Percentiles rank a stretch among this genome's conserved stretches.
Evolutionary conservation across 2,888 invertebrate species (phyloP).

Genomic region (Hydroisotoma schaefferi): DNA sequence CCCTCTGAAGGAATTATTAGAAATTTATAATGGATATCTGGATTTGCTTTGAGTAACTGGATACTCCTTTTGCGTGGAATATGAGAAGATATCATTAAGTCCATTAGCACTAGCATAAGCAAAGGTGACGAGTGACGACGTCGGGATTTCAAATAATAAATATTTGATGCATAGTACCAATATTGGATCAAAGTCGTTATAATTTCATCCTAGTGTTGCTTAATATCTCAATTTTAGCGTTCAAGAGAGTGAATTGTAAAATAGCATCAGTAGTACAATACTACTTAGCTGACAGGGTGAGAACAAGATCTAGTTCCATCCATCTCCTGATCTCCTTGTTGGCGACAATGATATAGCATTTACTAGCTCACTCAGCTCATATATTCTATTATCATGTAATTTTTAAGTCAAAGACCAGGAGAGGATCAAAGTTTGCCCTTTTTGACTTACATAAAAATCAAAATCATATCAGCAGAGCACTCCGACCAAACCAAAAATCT

Average conservation of each 20-base stretch:
- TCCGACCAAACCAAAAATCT: neutral
- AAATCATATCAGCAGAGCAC: neutral
- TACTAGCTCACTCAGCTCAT: no score
- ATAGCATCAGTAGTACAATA: no score
- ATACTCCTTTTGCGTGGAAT: constrained; percentile 12
- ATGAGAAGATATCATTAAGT: constrained; percentile 14
- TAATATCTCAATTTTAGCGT: no score
- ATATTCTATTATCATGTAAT: no score
- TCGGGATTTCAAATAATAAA: no score
- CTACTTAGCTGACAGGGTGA: no score
- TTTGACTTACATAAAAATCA: neutral
- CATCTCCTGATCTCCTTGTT: no score
- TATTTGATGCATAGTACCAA: no score
- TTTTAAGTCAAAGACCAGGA: constrained; percentile 4
- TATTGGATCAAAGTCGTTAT: neutral
- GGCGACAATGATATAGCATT: no score
- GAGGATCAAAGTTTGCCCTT: constrained; percentile 4
- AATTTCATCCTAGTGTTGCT: neutral
- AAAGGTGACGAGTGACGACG: constrained; percentile 1
- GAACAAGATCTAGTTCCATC: neutral
- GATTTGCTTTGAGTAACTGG: constrained; percentile 10
- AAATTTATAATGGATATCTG: constrained; percentile 10
- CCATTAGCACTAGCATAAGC: constrained; percentile 1
- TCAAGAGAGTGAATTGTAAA: no score
- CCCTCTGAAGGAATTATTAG: constrained; percentile 7